These are phyloP conservation scores for Hesperophylax magnus DNA, from an alignment of 1,140 invertebrate species.

Conservation along the genomic window DNA sequence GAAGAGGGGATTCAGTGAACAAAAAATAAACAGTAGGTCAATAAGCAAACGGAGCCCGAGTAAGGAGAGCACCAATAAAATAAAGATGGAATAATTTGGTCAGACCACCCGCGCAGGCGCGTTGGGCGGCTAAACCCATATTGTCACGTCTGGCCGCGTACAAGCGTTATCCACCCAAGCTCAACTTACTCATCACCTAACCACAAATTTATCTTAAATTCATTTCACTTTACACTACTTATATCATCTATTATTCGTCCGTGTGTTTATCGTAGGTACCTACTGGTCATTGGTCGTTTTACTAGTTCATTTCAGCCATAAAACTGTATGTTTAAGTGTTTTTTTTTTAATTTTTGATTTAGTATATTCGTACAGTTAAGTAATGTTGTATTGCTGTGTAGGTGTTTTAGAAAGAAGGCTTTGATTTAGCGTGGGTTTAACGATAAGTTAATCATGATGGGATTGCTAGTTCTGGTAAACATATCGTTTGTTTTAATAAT, in stretches of 20 bases:
- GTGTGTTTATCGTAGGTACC: background rate
- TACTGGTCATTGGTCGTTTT: background rate
- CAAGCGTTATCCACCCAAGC: background rate
- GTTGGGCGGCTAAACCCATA: background rate
- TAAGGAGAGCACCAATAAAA: background rate
- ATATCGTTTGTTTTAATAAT: too few species aligned
- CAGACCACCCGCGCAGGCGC: constrained; percentile 26
- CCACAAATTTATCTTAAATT: background rate
- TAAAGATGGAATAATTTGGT: background rate
- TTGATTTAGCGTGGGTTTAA: too few species aligned
- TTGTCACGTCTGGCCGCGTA: constrained; percentile 25
- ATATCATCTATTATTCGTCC: background rate
- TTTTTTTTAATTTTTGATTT: too few species aligned
- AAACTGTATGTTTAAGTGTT: too few species aligned
- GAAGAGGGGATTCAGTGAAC: background rate
- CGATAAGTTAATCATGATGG: too few species aligned
- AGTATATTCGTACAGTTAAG: too few species aligned
- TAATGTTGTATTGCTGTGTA: too few species aligned
- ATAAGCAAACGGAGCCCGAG: background rate
- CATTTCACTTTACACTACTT: background rate
- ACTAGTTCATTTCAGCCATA: background rate
- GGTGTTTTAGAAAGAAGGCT: too few species aligned
- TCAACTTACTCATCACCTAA: background rate
- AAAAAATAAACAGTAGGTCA: constrained; percentile 24
- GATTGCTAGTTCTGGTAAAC: too few species aligned